Evolutionary conservation across 2,113 vertebrate genomes (phyloP), one percentile per base, ranked within the genome.

Genomic region (Oreochromis spilurus): DNA sequence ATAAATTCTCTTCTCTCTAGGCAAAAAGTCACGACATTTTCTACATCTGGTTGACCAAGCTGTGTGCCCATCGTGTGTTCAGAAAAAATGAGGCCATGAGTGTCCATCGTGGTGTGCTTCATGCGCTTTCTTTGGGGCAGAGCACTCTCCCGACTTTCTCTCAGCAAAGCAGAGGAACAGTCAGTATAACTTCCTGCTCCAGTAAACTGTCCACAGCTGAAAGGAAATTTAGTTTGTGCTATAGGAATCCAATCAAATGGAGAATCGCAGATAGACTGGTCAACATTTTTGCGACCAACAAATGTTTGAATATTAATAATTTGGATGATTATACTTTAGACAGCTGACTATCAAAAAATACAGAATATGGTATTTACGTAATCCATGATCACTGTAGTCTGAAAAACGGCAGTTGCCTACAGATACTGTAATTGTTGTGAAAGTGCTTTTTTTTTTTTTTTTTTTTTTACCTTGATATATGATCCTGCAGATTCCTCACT

Each of bases 31-130:
- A 96, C 1, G 97, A 98, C 6, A 75, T 98, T 17, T 98, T 98
- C 79, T 94, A 97, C 86, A 97, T 97, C 89, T 99, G 98, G 98
- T 91, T 99, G 84, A 96, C 97, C 85, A 98, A 97, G 94, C 96
- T 99, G 43, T 97, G 97, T 65, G 93, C 95, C 24, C 98, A 99
- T 31, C 98, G 98, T 10, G 89, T 96, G 8, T 97, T 95, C 1
- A 96, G 95, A 91, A 96, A 94, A 52, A 95, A 94, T 4, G 97
- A 97, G 84, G 89, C 96, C 1, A 79, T 97, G 43, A 89, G 90
- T 21, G 84, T 96, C n/a, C 96, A 97, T 19, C 94, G 84, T 1
- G 96, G 94, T 1, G 94, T 97, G 52, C 93, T 96, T 12, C 93
- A 96, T 3, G 96, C 96, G 2, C 91, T 97, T 3, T 95, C 94